phyloP scores from a whole-genome alignment of 2,113 vertebrate species.

The Mormoops blainvillei region DNA sequence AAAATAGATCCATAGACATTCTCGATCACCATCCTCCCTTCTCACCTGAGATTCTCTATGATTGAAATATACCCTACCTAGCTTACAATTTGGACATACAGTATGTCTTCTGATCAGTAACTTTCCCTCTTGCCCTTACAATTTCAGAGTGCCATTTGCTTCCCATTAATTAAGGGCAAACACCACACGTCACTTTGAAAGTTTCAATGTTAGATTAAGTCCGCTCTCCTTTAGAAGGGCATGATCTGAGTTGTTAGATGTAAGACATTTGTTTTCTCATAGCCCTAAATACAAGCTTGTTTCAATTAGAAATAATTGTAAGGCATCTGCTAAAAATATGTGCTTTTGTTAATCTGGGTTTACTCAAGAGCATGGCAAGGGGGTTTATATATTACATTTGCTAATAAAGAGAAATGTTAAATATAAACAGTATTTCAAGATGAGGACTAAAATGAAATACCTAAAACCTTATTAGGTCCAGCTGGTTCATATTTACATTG shows the following conservation, averaged over 20 bases:
- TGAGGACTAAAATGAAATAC: constrained; percentile 74
- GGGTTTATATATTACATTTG: constrained; percentile 76
- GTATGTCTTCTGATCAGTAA: not conserved
- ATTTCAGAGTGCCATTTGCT: not conserved
- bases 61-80: not conserved
- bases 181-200: not conserved
- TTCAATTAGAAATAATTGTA: constrained; percentile 72
- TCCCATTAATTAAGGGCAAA: not conserved
- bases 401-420: constrained; percentile 79
- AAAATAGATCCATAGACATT: not conserved
- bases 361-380: constrained; percentile 60
- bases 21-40: not conserved
- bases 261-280: not conserved
- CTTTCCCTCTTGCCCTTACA: not conserved
- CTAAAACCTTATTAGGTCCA: constrained; percentile 69
- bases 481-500: constrained; percentile 77
- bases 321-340: constrained; percentile 61
- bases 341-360: constrained; percentile 50
- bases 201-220: not conserved
- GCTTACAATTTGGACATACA: not conserved
- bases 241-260: constrained; percentile 19
- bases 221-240: constrained; percentile 34
- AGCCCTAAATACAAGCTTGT: constrained; percentile 21
- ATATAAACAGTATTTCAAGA: constrained; percentile 79
- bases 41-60: not conserved